Evolutionary conservation across 2,113 vertebrate genomes (phyloP).

Genomic region (Thunnus thynnus): DNA sequence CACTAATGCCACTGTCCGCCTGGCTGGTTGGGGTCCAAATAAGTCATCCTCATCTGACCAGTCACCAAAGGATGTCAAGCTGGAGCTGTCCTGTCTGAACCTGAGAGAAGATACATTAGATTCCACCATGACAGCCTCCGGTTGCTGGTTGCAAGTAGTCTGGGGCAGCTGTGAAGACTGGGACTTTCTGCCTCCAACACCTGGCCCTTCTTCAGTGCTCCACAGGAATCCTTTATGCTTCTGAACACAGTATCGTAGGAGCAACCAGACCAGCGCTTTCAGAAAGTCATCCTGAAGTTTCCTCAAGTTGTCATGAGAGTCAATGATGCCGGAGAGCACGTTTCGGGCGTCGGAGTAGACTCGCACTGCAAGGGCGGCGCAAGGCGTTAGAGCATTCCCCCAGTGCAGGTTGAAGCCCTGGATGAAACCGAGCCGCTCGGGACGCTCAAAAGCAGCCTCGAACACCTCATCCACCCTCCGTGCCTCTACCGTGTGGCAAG

Average conservation of each 20-base stretch:
- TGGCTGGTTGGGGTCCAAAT: slow-evolving; percentile 88
- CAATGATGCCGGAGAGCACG: slow-evolving; percentile 95
- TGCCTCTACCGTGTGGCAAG: slow-evolving; percentile 97
- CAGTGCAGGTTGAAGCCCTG: slow-evolving; percentile 92
- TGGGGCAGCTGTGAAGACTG: slow-evolving; percentile 81
- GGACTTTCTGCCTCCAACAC: slow-evolving; percentile 75
- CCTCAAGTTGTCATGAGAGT: slow-evolving; percentile 93
- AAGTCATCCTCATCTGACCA: slow-evolving; percentile 94
- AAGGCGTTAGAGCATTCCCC: slow-evolving; percentile 93
- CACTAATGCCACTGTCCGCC: slow-evolving; percentile 85
- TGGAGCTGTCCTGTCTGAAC: slow-evolving; percentile 84
- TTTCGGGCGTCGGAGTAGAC: slow-evolving; percentile 95
- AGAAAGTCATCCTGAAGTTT: slow-evolving; percentile 94
- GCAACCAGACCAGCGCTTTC: slow-evolving; percentile 93
- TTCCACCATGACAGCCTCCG: slow-evolving; percentile 66
- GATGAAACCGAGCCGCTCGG: slow-evolving; percentile 83
- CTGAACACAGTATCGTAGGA: slow-evolving; percentile 88
- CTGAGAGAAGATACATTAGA: slow-evolving; percentile 74
- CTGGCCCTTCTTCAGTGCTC: slow-evolving; percentile 73
- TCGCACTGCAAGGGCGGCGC: slow-evolving; percentile 88
- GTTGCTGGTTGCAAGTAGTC: slow-evolving; percentile 66
- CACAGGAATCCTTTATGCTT: slow-evolving; percentile 73
- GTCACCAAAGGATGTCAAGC: slow-evolving; percentile 89
- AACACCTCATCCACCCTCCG: slow-evolving; percentile 96
- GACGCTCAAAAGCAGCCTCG: slow-evolving; percentile 90